Conservation (phyloP, 2,888 invertebrate species). For the Drosophila siamana region DNA sequence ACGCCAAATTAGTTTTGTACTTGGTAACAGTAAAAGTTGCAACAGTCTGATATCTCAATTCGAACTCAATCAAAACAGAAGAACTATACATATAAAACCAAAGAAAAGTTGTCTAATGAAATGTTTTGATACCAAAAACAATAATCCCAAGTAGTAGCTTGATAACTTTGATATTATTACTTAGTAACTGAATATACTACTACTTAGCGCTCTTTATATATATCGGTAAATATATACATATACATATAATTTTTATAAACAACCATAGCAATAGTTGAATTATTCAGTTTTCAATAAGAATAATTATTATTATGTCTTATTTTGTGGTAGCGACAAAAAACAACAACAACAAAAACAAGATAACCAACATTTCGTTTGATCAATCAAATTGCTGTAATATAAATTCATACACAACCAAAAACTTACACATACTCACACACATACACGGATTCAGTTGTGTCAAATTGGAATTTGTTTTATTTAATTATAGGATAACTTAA, state of each 20-base stretch:
- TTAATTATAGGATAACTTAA: slow-evolving; percentile 60
- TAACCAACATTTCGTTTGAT: slow-evolving; percentile 20
- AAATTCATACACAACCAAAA: slow-evolving; percentile 31
- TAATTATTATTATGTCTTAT: slow-evolving; percentile 28
- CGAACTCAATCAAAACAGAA: slow-evolving; percentile 32
- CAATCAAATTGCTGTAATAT: slow-evolving; percentile 52
- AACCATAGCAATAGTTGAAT: slow-evolving; percentile 42
- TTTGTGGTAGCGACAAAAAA: slow-evolving; percentile 56
- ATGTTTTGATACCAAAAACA: slow-evolving; percentile 59
- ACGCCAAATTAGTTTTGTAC: slow-evolving; percentile 62
- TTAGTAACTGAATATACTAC: slow-evolving; percentile 47
- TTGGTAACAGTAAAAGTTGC: slow-evolving; percentile 60
- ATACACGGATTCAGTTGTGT: slow-evolving; percentile 42
- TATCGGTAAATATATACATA: slow-evolving; percentile 63
- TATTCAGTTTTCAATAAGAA: slow-evolving; percentile 46
- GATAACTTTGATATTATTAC: slow-evolving; percentile 64
- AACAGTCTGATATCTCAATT: slow-evolving; percentile 61
- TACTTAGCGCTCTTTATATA: slow-evolving; percentile 58
- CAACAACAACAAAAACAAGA: not conserved
- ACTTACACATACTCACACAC: slow-evolving; percentile 19
- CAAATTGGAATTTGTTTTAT: slow-evolving; percentile 40
- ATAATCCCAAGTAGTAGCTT: slow-evolving; percentile 69
- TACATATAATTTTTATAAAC: slow-evolving; percentile 62
- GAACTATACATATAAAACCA: slow-evolving; percentile 9
- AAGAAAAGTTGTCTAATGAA: slow-evolving; percentile 49